phyloP scores from a whole-genome alignment of 2,113 vertebrate species.

The Anolis carolinensis region DNA sequence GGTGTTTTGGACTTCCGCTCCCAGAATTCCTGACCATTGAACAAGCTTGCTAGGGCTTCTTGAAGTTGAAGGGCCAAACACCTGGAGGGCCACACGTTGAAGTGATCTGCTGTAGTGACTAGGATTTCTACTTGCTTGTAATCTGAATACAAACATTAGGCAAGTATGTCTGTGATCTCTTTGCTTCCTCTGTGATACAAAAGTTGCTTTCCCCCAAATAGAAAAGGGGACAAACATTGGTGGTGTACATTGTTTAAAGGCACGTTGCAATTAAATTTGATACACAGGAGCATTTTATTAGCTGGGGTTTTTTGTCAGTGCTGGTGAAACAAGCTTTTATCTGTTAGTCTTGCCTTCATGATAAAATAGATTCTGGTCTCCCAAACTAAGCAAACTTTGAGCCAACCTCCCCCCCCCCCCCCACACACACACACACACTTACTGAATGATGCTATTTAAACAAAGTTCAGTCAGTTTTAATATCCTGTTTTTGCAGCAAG shows the following conservation, averaged over 20 bases:
- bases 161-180: not conserved
- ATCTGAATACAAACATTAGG: not conserved
- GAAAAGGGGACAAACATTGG: not conserved
- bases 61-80: too few species aligned
- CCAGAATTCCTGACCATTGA: too few species aligned
- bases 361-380: not conserved
- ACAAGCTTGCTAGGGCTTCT: too few species aligned
- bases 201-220: too few species aligned
- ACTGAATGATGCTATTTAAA: not conserved
- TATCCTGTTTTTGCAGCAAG: not conserved
- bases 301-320: not conserved
- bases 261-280: not conserved
- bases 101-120: too few species aligned
- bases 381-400: not conserved
- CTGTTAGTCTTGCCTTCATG: not conserved
- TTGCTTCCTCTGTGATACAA: not conserved
- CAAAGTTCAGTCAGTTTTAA: not conserved
- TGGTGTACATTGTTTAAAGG: too few species aligned
- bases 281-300: not conserved
- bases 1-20: too few species aligned
- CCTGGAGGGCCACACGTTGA: too few species aligned
- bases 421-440: too few species aligned
- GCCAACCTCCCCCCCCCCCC: not conserved
- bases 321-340: not conserved
- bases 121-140: not conserved